phyloP scores from a whole-genome alignment of 2,797 vertebrate species.

The Sphenopsis melanotis region DNA sequence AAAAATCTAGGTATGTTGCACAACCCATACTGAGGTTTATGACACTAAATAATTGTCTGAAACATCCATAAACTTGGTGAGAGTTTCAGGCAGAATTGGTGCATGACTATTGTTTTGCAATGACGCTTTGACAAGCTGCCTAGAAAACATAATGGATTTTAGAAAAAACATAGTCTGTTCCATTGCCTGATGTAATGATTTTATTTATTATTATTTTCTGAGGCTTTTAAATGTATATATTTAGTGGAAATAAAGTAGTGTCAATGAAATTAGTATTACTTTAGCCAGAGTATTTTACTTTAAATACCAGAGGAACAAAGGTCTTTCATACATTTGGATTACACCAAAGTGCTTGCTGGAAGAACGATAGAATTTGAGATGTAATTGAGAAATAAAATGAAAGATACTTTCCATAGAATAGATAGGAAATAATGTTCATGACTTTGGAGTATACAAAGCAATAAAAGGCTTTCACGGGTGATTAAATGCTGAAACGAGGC shows the following conservation, averaged over 20 bases:
- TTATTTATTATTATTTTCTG: not conserved
- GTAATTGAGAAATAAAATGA: constrained; percentile 60
- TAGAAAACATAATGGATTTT: not conserved
- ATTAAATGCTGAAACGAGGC: constrained; percentile 66
- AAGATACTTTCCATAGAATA: constrained; percentile 43
- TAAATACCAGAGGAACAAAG: not conserved
- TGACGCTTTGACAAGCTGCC: not conserved
- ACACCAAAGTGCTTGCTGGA: not conserved
- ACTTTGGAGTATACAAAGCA: constrained; percentile 58
- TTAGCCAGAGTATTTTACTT: not conserved
- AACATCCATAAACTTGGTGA: not conserved
- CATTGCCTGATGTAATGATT: not conserved
- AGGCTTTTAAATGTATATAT: not conserved
- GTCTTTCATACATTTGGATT: not conserved
- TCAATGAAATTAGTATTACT: not conserved
- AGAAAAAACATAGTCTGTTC: not conserved
- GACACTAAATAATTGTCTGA: not conserved
- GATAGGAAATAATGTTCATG: constrained; percentile 53
- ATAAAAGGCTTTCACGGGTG: constrained; percentile 59
- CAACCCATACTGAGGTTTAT: not conserved
- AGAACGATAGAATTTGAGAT: constrained; percentile 44
- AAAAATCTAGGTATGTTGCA: not conserved
- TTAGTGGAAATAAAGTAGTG: not conserved
- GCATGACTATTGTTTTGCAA: not conserved
- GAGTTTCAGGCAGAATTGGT: not conserved